Evolutionary conservation across 2,888 invertebrate species (phyloP), one percentile per base, ranked within the genome.

Genomic region (Leucophenga montana): DNA sequence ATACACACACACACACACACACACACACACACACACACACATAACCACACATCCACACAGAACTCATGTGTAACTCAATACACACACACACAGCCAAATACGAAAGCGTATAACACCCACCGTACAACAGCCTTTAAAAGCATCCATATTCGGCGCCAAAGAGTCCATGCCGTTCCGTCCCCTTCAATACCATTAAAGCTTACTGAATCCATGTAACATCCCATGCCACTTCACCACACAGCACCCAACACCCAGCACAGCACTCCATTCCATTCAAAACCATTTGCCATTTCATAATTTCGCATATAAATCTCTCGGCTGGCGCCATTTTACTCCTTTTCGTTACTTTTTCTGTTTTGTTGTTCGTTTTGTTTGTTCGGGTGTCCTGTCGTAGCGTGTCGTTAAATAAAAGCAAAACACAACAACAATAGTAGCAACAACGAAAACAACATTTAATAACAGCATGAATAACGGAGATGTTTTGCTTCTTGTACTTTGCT

Each of bases 261-360:
- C 54, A 65, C 69, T 61, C 9, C 20, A 61, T 56, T 68, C 75
- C 75, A 77, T 56, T 54, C 75, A 64, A 66, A 75, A 70, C 67
- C 66, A 75, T 78, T 83, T 76, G 75, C 76, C 62, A 64, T 82
- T 82, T 80, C 84, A 83, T 80, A 83, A 78, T 76, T 83, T 69
- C 71, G 67, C 66, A 54, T 62, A 78, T 77, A 83, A 78, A 77
- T 80, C 80, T 83, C 16, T 80, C 70, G 74, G 74, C 76, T 81
- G 80, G 80, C 80, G 84, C 80, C 80, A 84, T 71, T 82, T 78
- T 70, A 76, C 83, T 82, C 80, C 75, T 78, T 75, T 72, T 74
- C 71, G 56, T 70, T 27, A 80, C 77, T 27, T 57, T 20, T 27
- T 22, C n/a, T 39, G 11, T 61, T 54, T n/a, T n/a, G 6, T 54